Conservation (phyloP, 2,888 invertebrate species). For the Siphlonurus alternatus region DNA sequence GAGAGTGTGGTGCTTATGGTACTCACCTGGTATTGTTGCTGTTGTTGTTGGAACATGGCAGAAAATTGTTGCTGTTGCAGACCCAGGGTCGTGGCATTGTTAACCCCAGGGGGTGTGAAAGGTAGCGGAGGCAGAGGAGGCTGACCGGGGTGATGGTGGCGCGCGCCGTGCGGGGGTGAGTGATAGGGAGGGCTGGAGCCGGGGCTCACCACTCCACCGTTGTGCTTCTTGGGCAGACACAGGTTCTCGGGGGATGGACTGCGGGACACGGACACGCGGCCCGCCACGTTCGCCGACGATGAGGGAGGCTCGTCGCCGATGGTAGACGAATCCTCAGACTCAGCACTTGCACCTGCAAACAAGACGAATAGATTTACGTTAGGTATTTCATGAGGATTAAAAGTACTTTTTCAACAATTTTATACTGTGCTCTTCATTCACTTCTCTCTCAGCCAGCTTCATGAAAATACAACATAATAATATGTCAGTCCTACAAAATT, state of each 20-base stretch:
- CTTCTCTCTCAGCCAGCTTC: too few relatives aligned
- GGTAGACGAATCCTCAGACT: background rate
- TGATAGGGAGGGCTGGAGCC: background rate
- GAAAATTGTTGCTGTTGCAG: background rate
- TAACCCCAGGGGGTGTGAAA: background rate
- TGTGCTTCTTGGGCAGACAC: background rate
- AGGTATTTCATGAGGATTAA: too few relatives aligned
- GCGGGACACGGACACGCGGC: background rate
- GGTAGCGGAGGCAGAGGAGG: background rate
- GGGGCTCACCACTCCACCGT: background rate
- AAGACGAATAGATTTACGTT: too few relatives aligned
- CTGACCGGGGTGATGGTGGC: background rate
- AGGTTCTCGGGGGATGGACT: background rate
- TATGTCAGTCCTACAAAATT: too few relatives aligned
- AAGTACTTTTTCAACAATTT: too few relatives aligned
- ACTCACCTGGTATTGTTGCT: constrained; percentile 1
- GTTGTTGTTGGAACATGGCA: constrained; percentile 1
- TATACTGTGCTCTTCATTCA: too few relatives aligned
- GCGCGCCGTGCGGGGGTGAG: background rate
- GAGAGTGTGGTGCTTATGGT: too few relatives aligned
- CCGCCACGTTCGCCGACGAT: background rate
- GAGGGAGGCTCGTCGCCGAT: background rate
- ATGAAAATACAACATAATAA: too few relatives aligned
- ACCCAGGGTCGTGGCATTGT: background rate
- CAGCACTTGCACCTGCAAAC: background rate